A percentile compares a stretch with the other conserved stretches of the same genome.
Evolutionary conservation across 2,797 vertebrate species (phyloP).

Genomic region (Trematomus bernacchii): DNA sequence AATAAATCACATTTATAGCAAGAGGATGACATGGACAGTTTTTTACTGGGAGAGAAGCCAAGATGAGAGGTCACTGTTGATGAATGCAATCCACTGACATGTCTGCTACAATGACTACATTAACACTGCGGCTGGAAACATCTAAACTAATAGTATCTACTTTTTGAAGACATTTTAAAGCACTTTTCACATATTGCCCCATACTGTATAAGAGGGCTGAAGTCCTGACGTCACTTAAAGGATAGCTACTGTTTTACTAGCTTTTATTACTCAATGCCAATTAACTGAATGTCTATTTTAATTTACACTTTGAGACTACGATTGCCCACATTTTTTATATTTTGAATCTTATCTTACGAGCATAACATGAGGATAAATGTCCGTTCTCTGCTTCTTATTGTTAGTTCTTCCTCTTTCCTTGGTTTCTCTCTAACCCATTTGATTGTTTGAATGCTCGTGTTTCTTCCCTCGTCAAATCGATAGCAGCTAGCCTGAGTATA

Average conservation of each 20-base stretch:
- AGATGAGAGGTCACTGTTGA: constrained; percentile 5
- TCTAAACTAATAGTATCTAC: background rate
- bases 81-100: background rate
- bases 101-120: background rate
- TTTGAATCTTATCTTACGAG: too few species aligned
- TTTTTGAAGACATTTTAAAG: too few species aligned
- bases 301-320: too few species aligned
- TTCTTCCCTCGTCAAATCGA: background rate
- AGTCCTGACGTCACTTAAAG: too few species aligned
- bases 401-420: background rate
- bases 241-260: too few species aligned
- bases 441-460: background rate
- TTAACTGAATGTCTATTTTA: too few species aligned
- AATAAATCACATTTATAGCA: constrained; percentile 14
- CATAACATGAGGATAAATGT: too few species aligned
- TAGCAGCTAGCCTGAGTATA: background rate
- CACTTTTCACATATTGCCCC: too few species aligned
- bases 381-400: too few species aligned
- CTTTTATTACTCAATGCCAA: too few species aligned
- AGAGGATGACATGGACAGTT: constrained; percentile 2
- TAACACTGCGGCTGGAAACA: constrained; percentile 37
- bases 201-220: too few species aligned
- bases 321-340: too few species aligned
- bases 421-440: background rate
- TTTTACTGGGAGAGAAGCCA: background rate